Evolutionary conservation across 2,888 invertebrate species (phyloP), one percentile per base, ranked within the genome.

Genomic region (Trissolcus brochymenae): DNA sequence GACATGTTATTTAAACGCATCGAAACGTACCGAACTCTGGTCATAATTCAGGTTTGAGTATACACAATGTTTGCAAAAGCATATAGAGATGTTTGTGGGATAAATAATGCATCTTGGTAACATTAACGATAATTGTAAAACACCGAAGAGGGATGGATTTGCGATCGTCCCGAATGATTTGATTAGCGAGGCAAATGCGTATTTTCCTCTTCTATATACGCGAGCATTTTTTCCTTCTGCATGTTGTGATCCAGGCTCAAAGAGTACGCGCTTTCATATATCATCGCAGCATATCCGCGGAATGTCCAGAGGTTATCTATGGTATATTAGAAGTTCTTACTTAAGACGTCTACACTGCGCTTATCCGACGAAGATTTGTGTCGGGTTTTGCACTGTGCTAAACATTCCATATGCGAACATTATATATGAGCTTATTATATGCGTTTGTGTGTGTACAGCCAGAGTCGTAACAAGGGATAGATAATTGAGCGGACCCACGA

Each of bases 271-370:
- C 79, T 29, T 76, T 73, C 79, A 76, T 76, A 74, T 76, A 79
- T 79, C 79, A 79, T 79, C 74, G 76, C 71, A 71, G 74, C 71
- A 67, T 76, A 79, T 76, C 79, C 74, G 62, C 75, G 56, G 75
- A 75, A 75, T 75, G 77, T 75, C 68, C 61, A 64, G 60, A 35
- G 76, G 76, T 79, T 79, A 79, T 79, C 76, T 79, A 77, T 75
- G 68, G 78, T 64, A 78, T 78, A 75, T 78, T 78, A 75, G 75
- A 78, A 78, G 71, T 72, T 72, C 75, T 75, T 78, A 75, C 72
- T 78, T 67, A 75, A 72, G 78, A 78, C 56, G 72, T 77, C 75
- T 75, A 67, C 77, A 75, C 62, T 73, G 65, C 67, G 64, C 51
- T 29, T 74, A 66, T 71, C 56, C 74, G 64, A 57, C 71, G 56